phyloP scores from a whole-genome alignment of 2,888 invertebrate genomes.

The Ctenicera cuprea region DNA sequence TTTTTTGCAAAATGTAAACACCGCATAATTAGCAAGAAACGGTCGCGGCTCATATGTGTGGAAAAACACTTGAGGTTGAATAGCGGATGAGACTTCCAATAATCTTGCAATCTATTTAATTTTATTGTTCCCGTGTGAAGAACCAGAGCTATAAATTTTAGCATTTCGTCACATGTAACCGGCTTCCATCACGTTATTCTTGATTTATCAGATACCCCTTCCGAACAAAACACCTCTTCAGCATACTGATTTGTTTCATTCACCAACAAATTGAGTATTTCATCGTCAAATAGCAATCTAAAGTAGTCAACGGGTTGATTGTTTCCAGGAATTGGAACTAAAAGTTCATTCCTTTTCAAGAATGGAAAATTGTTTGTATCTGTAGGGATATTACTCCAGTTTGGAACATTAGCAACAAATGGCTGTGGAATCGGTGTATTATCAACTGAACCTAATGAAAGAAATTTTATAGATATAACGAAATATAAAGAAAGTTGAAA shows the following conservation, averaged over 20 bases:
- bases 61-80: conserved; percentile 62
- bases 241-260: conserved; percentile 42
- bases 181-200: conserved; percentile 59
- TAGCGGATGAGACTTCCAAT: conserved; percentile 64
- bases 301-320: conserved; percentile 36
- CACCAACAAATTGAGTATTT: conserved; percentile 32
- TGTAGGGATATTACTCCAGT: conserved; percentile 3
- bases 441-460: too few species aligned
- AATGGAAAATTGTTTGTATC: conserved; percentile 20
- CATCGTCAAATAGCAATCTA: conserved; percentile 8
- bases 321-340: not conserved
- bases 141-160: conserved; percentile 64
- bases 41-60: conserved; percentile 52
- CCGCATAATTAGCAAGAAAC: conserved; percentile 45
- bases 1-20: conserved; percentile 48
- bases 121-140: conserved; percentile 65
- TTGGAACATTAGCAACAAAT: not conserved
- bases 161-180: conserved; percentile 56
- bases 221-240: conserved; percentile 33
- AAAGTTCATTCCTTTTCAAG: not conserved
- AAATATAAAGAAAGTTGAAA: too few species aligned
- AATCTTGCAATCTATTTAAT: conserved; percentile 62
- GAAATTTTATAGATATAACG: too few species aligned
- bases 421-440: not conserved
- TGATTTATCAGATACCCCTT: conserved; percentile 43